Base-by-base conservation (phyloP, 2,113 vertebrate genomes). In the Hemiscyllium ocellatum region DNA sequence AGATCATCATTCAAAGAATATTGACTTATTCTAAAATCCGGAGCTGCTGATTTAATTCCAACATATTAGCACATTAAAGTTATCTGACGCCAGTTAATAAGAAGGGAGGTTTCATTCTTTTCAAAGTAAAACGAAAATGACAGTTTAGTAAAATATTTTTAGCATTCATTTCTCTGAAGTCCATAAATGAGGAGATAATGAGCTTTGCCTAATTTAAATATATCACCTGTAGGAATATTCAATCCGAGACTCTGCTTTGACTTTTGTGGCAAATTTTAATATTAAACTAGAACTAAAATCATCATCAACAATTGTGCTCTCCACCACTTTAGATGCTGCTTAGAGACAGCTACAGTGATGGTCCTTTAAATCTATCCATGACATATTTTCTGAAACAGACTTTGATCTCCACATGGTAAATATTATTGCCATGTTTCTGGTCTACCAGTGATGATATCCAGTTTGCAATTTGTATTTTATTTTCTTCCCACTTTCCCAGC, bases 101-200 rank as follows among this genome's bases (percentile, higher is more conserved):
- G 47, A 95, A 22, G 72, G 66, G 13, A 47, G 24, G 68, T 20
- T 95, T 72, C 42, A 29, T 76, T 47, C 47, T 52, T 26, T 66
- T 20, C 61, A 93, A 42, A 37, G 4, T 17, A 94, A 87, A 87
- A 52, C 19, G 26, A 50, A 47, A 95, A 76, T 52, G 26, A 76
- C 47, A 69, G 42, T 76, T 50, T 76, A 95, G 70, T 95, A 72
- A 95, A 95, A 95, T 33, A 52, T 72, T 76, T 69, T 94, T 47
- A 47, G 66, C n/a, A 24, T 94, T 70, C 65, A 47, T 94, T 94
- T 94, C 42, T 72, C 66, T 95, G 37, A 76, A 95, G 94, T 50
- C 37, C 68, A 52, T 52, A 95, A 72, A 42, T 76, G 37, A 70
- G 37, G 66, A 95, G 50, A 33, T 29, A 76, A 50, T 47, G 42